These are phyloP conservation scores for Chaetophractus vellerosus DNA, from an alignment of 2,797 vertebrate species.

Conservation along the genomic window DNA sequence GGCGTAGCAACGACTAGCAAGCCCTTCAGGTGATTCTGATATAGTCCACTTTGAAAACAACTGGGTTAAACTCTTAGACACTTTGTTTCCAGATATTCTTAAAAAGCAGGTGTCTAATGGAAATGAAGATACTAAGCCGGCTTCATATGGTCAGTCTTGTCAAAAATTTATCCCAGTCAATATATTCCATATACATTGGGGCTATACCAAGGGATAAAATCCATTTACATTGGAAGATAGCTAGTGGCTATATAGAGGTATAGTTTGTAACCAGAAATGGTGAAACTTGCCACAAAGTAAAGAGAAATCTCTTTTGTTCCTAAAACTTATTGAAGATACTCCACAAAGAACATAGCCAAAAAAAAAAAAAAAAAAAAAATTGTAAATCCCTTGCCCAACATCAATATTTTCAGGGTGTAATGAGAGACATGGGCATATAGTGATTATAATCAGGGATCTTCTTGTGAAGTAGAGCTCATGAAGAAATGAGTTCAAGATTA, in stretches of 20 bases:
- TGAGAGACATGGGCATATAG: background rate
- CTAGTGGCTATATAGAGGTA: background rate
- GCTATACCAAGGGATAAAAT: background rate
- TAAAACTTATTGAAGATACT: background rate
- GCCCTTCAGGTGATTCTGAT: background rate
- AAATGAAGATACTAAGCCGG: conserved; percentile 47
- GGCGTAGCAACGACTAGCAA: too few relatives aligned
- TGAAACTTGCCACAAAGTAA: conserved; percentile 11
- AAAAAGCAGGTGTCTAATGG: conserved; percentile 31
- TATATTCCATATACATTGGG: background rate
- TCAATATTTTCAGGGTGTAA: conserved; percentile 34
- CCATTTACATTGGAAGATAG: background rate
- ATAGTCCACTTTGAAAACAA: background rate
- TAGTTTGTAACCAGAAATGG: background rate
- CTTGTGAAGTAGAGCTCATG: background rate
- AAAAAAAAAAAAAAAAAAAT: too few relatives aligned
- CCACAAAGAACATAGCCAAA: background rate
- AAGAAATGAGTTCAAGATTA: background rate
- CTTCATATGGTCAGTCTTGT: conserved; percentile 18
- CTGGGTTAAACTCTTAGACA: background rate
- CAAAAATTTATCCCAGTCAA: background rate
- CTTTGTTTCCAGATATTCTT: background rate
- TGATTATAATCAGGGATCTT: background rate
- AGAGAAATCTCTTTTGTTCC: background rate
- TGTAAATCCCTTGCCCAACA: background rate